Base-by-base conservation (phyloP, 2,797 vertebrate species). In the Siniperca undulata region DNA sequence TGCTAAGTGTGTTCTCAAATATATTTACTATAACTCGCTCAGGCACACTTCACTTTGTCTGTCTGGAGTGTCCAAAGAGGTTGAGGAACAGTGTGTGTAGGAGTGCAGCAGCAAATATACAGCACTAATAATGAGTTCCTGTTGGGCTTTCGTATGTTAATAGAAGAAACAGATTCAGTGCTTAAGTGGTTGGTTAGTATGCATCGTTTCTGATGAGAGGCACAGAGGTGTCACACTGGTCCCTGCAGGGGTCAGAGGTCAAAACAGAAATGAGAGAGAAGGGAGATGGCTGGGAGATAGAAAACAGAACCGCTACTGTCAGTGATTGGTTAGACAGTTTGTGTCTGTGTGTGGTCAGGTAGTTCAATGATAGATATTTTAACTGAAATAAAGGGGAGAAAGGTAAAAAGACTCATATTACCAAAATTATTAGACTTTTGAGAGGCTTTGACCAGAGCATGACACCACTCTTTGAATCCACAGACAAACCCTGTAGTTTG, bases 111-210 rank as follows among this genome's bases (percentile, higher is more conserved):
- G 72, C 72, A 81, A 64, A 81, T 76, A 81, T 46, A 24, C 60
- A 46, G 36, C 1, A 24, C 44, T 78, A 75, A 89, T 87, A 79
- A 84, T 75, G 73, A 85, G 50, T 30, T 80, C 66, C 86, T 87
- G 82, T 79, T 67, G 60, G 76, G 60, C 56, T 70, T 83, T 74
- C 74, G 44, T 58, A 62, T 89, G 68, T 73, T 89, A 87, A 81
- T 69, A 70, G 3, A 0, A 67, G 66, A 67, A 56, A 53, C 10
- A 5, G 10, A 64, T 56, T 81, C n/a, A 14, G 70, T 27, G n/a
- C 56, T 70, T 56, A 59, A 75, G 78, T 70, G 76, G 17, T 56
- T 64, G 30, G 67, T 88, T 85, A 84, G 86, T 87, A 92, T 86
- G 74, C 70, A 85, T 80, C 19, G 4, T 72, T 71, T 77, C 53